Conservation (phyloP, 2,113 vertebrate species). For the Smithornis capensis region DNA sequence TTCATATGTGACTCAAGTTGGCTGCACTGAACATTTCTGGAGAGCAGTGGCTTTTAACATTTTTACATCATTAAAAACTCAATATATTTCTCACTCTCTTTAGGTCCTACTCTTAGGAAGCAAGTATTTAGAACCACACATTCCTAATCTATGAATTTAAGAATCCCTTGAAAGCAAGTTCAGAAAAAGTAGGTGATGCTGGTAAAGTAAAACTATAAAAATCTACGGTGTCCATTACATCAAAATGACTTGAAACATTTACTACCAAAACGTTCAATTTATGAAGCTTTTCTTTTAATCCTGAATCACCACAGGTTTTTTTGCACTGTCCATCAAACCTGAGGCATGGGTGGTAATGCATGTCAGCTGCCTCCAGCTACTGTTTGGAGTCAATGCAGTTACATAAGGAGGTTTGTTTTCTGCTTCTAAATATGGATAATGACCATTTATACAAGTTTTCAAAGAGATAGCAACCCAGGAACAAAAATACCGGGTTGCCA, state of each 20-base stretch:
- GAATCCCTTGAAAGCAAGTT: background rate
- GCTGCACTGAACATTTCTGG: background rate
- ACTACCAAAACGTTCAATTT: background rate
- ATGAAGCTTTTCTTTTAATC: background rate
- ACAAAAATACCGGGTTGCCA: constrained; percentile 22
- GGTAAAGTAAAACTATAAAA: background rate
- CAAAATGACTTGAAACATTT: background rate
- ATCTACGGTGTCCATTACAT: background rate
- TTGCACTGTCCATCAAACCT: background rate
- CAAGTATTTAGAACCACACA: background rate
- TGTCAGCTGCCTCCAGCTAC: background rate
- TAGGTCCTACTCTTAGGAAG: background rate
- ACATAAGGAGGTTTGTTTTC: background rate
- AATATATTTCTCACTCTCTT: background rate
- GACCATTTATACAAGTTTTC: constrained; percentile 8
- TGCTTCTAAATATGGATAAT: constrained; percentile 43
- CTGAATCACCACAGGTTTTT: background rate
- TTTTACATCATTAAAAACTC: background rate
- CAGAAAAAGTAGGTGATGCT: background rate
- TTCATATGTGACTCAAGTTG: background rate
- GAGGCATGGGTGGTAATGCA: background rate
- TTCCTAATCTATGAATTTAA: background rate
- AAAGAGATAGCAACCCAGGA: constrained; percentile 29
- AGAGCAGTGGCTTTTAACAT: background rate
- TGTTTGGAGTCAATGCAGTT: background rate